phyloP scores from a whole-genome alignment of 2,797 vertebrate species.

The Lithobates pipiens region DNA sequence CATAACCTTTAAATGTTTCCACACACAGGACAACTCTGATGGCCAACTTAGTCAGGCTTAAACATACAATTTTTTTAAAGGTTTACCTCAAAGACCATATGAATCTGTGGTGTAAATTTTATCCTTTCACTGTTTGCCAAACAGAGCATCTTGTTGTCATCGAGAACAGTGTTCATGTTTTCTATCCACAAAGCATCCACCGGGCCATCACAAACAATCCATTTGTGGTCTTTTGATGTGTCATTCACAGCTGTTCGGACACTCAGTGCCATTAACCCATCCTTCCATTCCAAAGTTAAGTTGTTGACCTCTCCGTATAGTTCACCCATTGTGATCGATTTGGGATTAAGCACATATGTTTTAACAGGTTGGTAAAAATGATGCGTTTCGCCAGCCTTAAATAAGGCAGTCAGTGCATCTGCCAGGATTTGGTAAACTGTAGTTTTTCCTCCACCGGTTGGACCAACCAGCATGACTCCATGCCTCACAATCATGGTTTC shows the following conservation, averaged over 20 bases:
- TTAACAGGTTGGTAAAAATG: conserved; percentile 84
- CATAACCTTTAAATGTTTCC: not conserved
- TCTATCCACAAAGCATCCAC: conserved; percentile 92
- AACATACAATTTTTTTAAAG: not conserved
- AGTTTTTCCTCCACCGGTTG: conserved; percentile 88
- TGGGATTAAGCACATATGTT: conserved; percentile 87
- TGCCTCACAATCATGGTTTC: conserved; percentile 92
- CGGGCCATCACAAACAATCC: conserved; percentile 88
- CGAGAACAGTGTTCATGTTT: conserved; percentile 91
- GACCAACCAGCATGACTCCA: conserved; percentile 90
- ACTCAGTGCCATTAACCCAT: conserved; percentile 88
- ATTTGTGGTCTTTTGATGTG: conserved; percentile 83
- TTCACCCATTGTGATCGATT: conserved; percentile 89
- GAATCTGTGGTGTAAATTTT: conserved; percentile 87
- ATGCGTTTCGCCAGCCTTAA: conserved; percentile 69
- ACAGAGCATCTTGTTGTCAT: conserved; percentile 93
- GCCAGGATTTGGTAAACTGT: conserved; percentile 83
- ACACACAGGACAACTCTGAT: not conserved
- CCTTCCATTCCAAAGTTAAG: conserved; percentile 87
- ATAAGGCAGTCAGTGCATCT: conserved; percentile 79
- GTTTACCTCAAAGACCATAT: conserved; percentile 90
- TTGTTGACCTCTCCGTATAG: conserved; percentile 83
- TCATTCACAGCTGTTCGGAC: conserved; percentile 83
- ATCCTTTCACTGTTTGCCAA: conserved; percentile 90
- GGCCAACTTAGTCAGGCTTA: too few relatives aligned